Percentiles rank a stretch among this genome's conserved stretches.
These are phyloP conservation scores for Furcifer pardalis DNA, from an alignment of 2,797 vertebrate genomes.

Conservation along the genomic window DNA sequence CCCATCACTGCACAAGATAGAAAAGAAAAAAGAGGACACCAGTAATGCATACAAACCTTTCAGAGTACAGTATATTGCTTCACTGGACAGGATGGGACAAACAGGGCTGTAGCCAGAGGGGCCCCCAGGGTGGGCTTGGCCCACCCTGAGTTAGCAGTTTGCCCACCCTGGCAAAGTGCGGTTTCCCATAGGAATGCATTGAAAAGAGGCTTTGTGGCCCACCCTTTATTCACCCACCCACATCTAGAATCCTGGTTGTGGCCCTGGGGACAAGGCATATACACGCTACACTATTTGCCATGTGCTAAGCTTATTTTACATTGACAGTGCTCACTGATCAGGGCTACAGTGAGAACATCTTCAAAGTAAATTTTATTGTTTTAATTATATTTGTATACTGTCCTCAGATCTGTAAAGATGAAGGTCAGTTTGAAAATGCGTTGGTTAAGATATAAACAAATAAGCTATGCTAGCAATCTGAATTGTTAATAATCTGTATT, in stretches of 20 bases:
- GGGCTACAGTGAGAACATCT: neutral
- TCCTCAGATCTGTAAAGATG: neutral
- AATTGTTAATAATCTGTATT: neutral
- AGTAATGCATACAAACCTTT: conserved; percentile 12
- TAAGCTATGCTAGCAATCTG: neutral
- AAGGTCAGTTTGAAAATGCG: neutral
- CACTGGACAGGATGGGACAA: too few relatives aligned
- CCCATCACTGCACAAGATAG: neutral
- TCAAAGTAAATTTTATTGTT: neutral
- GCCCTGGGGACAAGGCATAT: neutral
- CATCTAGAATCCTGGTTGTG: too few relatives aligned
- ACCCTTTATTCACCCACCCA: too few relatives aligned
- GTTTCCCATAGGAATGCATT: too few relatives aligned
- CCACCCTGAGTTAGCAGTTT: too few relatives aligned
- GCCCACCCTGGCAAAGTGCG: too few relatives aligned
- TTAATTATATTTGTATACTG: neutral
- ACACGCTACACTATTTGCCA: neutral
- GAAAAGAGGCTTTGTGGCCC: too few relatives aligned
- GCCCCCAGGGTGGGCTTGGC: too few relatives aligned
- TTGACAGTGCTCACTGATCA: neutral
- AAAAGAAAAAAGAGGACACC: neutral
- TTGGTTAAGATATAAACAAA: neutral
- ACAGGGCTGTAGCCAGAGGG: too few relatives aligned
- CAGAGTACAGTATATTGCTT: neutral
- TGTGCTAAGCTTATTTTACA: neutral